Conservation (phyloP, 2,113 vertebrate species). For the Notechis scutatus region DNA sequence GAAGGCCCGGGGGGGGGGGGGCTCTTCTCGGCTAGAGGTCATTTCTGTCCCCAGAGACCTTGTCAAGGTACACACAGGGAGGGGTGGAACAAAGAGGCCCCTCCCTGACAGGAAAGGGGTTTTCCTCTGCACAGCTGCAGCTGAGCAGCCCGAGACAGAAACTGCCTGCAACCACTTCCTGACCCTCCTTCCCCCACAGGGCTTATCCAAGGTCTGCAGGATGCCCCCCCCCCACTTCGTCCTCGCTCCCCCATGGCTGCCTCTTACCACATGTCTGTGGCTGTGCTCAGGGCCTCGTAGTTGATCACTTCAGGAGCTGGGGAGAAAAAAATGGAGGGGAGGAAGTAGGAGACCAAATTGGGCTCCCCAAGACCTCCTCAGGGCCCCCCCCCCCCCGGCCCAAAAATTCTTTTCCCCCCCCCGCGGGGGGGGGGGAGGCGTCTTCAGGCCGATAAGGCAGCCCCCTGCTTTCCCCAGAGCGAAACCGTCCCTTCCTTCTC, state of each 20-base stretch:
- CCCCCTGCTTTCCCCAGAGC: not conserved
- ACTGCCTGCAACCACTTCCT: not conserved
- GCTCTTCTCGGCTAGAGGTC: not conserved
- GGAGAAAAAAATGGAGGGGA: not conserved
- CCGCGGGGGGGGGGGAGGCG: too few relatives aligned
- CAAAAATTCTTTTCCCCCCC: too few relatives aligned
- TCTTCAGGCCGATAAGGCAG: not conserved
- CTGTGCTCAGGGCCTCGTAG: constrained; percentile 65
- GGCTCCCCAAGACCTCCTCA: not conserved
- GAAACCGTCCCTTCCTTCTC: not conserved
- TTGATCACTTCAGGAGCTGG: constrained; percentile 76
- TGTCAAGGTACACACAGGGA: not conserved
- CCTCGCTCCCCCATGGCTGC: not conserved
- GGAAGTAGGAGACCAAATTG: not conserved
- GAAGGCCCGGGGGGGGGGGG: not conserved
- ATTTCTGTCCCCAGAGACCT: not conserved
- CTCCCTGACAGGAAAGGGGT: not conserved
- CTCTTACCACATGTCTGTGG: constrained; percentile 77
- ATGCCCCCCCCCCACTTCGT: too few relatives aligned
- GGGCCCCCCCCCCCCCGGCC: not conserved
- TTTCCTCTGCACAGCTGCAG: not conserved
- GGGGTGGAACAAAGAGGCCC: not conserved
- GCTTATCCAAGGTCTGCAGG: not conserved
- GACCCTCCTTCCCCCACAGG: too few relatives aligned
- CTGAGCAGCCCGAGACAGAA: not conserved